phyloP scores from a whole-genome alignment of 2,888 invertebrate species.

The Amphipyra tragopoginis region DNA sequence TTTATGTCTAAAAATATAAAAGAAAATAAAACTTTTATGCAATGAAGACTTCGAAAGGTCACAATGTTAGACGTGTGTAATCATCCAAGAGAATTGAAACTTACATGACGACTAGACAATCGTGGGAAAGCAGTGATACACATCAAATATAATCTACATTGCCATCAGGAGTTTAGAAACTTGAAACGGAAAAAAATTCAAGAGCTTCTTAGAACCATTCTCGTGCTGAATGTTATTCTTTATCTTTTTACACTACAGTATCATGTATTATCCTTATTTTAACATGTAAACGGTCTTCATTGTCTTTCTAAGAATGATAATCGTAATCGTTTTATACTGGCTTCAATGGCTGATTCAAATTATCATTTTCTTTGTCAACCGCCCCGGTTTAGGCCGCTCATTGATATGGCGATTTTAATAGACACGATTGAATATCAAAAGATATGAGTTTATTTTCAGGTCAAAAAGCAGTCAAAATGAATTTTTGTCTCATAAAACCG shows the following conservation, averaged over 20 bases:
- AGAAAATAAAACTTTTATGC: slow-evolving; percentile 28
- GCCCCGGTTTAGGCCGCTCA: no score
- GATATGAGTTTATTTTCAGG: no score
- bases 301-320: slow-evolving; percentile 39
- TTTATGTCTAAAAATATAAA: slow-evolving; percentile 30
- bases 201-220: slow-evolving; percentile 35
- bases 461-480: no score
- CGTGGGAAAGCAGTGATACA: slow-evolving; percentile 58
- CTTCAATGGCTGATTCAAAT: slow-evolving; percentile 21
- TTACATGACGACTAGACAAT: slow-evolving; percentile 43
- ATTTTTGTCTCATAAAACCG: no score
- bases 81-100: slow-evolving; percentile 37
- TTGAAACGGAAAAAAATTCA: slow-evolving; percentile 24
- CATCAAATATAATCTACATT: slow-evolving; percentile 51
- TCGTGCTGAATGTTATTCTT: slow-evolving; percentile 15
- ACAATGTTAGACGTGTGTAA: slow-evolving; percentile 44
- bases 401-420: no score
- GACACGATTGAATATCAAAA: no score
- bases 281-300: slow-evolving; percentile 30
- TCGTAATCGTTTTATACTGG: slow-evolving; percentile 28
- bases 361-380: slow-evolving; percentile 19
- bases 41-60: slow-evolving; percentile 40
- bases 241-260: slow-evolving; percentile 25
- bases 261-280: slow-evolving; percentile 35
- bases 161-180: slow-evolving; percentile 44